These are phyloP conservation scores for Zaprionus capensis DNA, from an alignment of 1,140 invertebrate genomes.

Conservation along the genomic window DNA sequence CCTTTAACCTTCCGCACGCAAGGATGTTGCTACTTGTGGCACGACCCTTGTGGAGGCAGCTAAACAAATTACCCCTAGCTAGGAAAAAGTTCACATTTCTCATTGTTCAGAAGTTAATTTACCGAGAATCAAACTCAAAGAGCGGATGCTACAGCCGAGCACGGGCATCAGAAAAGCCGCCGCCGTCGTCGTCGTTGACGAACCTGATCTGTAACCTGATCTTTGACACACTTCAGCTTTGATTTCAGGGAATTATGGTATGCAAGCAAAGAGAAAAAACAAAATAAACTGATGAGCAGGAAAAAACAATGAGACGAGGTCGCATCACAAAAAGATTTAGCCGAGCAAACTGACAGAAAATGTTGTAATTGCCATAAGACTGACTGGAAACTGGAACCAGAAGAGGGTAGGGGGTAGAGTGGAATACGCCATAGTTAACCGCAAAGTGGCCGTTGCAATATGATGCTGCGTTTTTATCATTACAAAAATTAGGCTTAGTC, in stretches of 20 bases:
- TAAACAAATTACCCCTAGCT: constrained; percentile 63
- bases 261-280: constrained; percentile 26
- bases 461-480: constrained; percentile 74
- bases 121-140: constrained; percentile 80
- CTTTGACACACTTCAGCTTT: constrained; percentile 78
- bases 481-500: constrained; percentile 78
- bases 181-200: constrained; percentile 12
- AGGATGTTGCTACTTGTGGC: constrained; percentile 68
- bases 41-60: constrained; percentile 1
- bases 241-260: constrained; percentile 77
- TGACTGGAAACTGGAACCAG: neutral
- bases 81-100: constrained; percentile 45
- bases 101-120: constrained; percentile 78
- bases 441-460: constrained; percentile 61
- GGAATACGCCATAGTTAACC: constrained; percentile 43
- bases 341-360: constrained; percentile 80
- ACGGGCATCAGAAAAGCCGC: constrained; percentile 63
- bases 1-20: constrained; percentile 31
- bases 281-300: neutral
- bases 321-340: constrained; percentile 64
- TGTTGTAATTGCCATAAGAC: constrained; percentile 73
- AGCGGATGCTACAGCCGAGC: constrained; percentile 52
- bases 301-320: constrained; percentile 47
- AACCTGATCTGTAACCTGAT: constrained; percentile 68
- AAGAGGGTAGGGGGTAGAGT: neutral